Base-by-base conservation (phyloP, 1,140 invertebrate genomes). In the Drosophila hydei region DNA sequence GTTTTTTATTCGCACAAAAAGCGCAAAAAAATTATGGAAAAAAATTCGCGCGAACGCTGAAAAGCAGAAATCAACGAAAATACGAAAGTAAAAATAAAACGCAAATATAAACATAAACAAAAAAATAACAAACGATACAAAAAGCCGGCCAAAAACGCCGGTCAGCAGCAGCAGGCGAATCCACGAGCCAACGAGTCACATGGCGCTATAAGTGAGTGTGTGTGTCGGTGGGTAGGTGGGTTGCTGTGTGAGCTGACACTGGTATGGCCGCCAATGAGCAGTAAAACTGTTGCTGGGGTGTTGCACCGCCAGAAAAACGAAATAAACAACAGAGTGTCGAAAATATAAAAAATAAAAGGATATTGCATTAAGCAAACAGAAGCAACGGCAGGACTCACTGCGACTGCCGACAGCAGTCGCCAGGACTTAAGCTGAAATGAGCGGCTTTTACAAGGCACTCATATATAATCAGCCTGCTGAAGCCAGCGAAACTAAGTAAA, bases 201-300 rank as follows among this genome's bases (percentile, higher is more conserved):
- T 68, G 59, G 19, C 61, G 16, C 21, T 33, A 45, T 64, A 47
- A 70, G 67, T 50, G 67, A 0, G 33, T 40, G 12, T 48, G 19
- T 43, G 54, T 59, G 30, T 61, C 50, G 19, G 43, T 18, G 30
- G 9, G 30, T 40, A n/a, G 47, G 12, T 36, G 48, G 42, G 54
- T 33, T 30, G 42, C 2, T 54, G 30, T 25, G 23, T 63, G 50
- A 18, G 9, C 40, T 63, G 40, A 21, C n/a, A 23, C 73, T 79
- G 81, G 74, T 87, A 77, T 80, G 77, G 60, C 76, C 65, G 77
- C 81, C 80, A 85, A 85, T 85, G 74, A 88, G 76, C 83, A 71
- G 74, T 81, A 81, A 85, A 87, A 87, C 80, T 85, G 80, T 87
- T 84, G 81, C 79, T 85, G 79, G 60, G 63, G 68, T 72, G 73